These are phyloP conservation scores for Emydocephalus ijimae DNA, from an alignment of 2,113 vertebrate species.

Conservation along the genomic window DNA sequence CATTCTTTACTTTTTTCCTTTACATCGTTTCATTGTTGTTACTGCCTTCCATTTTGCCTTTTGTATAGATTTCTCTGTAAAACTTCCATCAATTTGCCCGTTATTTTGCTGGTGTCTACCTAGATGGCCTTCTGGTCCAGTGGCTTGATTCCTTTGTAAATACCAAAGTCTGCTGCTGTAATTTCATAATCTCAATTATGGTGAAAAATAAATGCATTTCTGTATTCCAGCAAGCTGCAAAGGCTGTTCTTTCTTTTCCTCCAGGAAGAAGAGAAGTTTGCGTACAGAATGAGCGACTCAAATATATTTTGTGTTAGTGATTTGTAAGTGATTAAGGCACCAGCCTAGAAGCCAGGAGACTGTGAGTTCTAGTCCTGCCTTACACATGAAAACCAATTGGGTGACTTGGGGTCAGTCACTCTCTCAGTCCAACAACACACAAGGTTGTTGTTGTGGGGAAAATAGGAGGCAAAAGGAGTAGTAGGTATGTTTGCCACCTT, in stretches of 20 bases:
- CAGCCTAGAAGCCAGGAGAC: neutral
- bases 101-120: neutral
- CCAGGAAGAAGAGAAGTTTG: fast-evolving
- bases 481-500: neutral
- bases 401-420: neutral
- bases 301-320: neutral
- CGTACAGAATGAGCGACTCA: neutral
- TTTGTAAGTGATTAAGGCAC: neutral
- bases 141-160: slow-evolving; percentile 56
- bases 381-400: neutral
- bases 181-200: slow-evolving; percentile 53
- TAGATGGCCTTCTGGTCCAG: slow-evolving; percentile 28
- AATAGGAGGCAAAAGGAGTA: neutral
- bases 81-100: neutral
- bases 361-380: neutral
- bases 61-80: neutral
- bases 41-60: neutral
- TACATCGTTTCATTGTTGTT: neutral
- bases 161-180: slow-evolving; percentile 58
- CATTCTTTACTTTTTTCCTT: neutral
- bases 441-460: neutral
- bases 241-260: neutral
- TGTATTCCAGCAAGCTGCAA: slow-evolving; percentile 22
- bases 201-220: slow-evolving; percentile 62
- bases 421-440: neutral